A percentile compares a stretch with the other conserved stretches of the same genome.
These are phyloP conservation scores for Sisor rabdophorus DNA, from an alignment of 2,113 vertebrate species.

Conservation along the genomic window DNA sequence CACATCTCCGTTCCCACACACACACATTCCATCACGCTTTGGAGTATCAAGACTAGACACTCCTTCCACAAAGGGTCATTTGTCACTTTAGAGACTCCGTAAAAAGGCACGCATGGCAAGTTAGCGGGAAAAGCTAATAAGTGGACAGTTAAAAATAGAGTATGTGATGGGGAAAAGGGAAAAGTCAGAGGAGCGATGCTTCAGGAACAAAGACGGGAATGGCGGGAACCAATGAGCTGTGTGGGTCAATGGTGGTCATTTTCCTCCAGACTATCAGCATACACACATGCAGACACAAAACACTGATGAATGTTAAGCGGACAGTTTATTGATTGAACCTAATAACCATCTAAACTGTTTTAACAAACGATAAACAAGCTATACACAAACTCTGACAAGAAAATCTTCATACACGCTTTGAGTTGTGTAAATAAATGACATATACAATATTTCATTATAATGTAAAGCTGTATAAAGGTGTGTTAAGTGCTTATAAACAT, in stretches of 20 bases:
- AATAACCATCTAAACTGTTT: neutral
- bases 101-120: constrained; percentile 15
- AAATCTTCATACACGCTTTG: neutral
- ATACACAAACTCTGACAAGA: neutral
- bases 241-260: constrained; percentile 67
- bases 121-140: constrained; percentile 24
- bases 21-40: constrained; percentile 10
- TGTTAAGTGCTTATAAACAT: neutral
- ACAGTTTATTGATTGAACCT: neutral
- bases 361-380: neutral
- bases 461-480: neutral
- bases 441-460: neutral
- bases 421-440: neutral
- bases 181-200: constrained; percentile 32
- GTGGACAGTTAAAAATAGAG: constrained; percentile 43
- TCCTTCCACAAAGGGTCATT: constrained; percentile 13
- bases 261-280: constrained; percentile 47
- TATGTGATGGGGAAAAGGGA: constrained; percentile 27
- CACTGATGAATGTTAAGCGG: neutral
- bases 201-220: constrained; percentile 62
- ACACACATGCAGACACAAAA: constrained; percentile 30
- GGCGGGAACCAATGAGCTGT: constrained; percentile 37
- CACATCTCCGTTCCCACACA: neutral
- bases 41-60: constrained; percentile 13
- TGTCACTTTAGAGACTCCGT: constrained; percentile 16